These are phyloP conservation scores for Lepilemur septentrionalis DNA, from an alignment of 2,797 vertebrate species.

Conservation along the genomic window DNA sequence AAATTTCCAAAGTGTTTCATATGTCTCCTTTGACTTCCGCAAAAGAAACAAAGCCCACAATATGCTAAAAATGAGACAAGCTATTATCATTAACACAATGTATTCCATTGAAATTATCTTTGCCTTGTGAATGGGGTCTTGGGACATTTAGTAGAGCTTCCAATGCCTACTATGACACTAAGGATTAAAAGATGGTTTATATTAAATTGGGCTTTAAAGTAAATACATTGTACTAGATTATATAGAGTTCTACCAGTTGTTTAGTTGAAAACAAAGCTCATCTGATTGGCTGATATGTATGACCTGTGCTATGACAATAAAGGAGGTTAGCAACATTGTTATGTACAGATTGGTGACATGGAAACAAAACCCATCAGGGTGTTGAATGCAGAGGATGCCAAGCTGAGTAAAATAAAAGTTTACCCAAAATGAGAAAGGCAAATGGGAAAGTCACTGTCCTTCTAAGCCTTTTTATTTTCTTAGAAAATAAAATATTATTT, in stretches of 20 bases:
- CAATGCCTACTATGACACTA: not conserved
- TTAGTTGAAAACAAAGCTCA: slow-evolving; percentile 28
- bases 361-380: not conserved
- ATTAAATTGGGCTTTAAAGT: not conserved
- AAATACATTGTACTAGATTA: not conserved
- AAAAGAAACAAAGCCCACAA: not conserved
- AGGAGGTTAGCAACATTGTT: not conserved
- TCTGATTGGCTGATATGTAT: not conserved
- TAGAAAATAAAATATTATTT: not conserved
- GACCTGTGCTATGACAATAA: not conserved
- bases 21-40: slow-evolving; percentile 11
- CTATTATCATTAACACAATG: not conserved
- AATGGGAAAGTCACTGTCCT: not conserved
- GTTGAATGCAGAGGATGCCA: not conserved
- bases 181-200: not conserved
- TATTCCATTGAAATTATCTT: not conserved
- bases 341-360: not conserved
- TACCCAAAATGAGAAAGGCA: not conserved
- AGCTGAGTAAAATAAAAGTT: slow-evolving; percentile 19
- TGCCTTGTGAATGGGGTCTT: not conserved
- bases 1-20: slow-evolving; percentile 1
- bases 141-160: not conserved
- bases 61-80: not conserved
- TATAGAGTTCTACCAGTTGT: not conserved
- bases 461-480: slow-evolving; percentile 3